Percentiles rank a stretch among this genome's conserved stretches.
Conservation (phyloP, 1,140 invertebrate species). For the Drosophila eugracilis region DNA sequence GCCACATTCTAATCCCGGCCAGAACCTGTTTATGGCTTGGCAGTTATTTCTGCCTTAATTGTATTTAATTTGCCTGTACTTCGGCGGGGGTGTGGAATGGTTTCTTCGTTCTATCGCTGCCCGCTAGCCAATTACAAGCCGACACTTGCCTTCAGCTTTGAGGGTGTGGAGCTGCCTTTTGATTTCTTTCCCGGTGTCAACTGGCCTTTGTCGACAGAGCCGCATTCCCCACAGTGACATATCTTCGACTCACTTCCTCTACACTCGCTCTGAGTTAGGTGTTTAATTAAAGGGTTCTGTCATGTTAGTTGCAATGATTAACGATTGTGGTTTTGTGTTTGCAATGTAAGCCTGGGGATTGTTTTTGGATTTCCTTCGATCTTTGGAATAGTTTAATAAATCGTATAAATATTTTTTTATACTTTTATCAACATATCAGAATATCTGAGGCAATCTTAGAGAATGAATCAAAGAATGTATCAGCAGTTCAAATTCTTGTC, state of each 20-base stretch:
- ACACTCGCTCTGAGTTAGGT: not conserved
- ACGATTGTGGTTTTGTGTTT: constrained; percentile 15
- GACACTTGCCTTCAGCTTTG: constrained; percentile 35
- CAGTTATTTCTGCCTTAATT: constrained; percentile 61
- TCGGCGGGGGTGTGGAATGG: constrained; percentile 18
- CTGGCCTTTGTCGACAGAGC: constrained; percentile 2
- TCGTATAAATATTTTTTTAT: no score
- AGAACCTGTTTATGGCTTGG: constrained; percentile 47
- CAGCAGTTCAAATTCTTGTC: no score
- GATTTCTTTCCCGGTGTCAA: not conserved
- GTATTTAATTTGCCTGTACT: constrained; percentile 41
- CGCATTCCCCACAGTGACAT: constrained; percentile 31
- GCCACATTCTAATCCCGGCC: constrained; percentile 55
- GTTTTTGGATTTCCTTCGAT: not conserved
- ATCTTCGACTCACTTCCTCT: constrained; percentile 20
- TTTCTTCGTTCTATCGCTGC: constrained; percentile 4
- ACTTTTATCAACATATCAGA: no score
- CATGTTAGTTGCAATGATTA: constrained; percentile 27
- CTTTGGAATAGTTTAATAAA: not conserved
- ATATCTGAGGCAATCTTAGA: no score
- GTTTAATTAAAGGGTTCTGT: constrained; percentile 49
- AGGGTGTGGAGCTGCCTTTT: constrained; percentile 34
- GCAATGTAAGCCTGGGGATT: not conserved
- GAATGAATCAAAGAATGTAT: no score
- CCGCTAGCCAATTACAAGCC: constrained; percentile 29